Conservation (phyloP, 2,113 vertebrate genomes). For the Phodopus roborovskii region DNA sequence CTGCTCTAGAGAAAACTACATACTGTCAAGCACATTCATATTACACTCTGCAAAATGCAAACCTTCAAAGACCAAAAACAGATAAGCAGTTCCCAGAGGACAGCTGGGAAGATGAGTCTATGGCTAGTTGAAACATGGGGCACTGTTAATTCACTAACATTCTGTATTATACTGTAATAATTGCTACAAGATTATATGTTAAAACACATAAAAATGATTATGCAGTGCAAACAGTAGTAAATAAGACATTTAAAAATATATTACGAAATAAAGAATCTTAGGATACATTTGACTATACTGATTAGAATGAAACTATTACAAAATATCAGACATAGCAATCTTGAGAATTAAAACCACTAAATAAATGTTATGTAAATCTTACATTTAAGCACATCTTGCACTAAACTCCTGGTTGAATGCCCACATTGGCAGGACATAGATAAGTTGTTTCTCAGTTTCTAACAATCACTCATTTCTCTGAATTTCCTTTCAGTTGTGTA, state of each 20-base stretch:
- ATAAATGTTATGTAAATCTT: background rate
- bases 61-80: constrained; percentile 4
- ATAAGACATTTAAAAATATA: background rate
- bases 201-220: background rate
- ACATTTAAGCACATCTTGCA: background rate
- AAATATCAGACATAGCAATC: background rate
- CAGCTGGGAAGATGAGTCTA: background rate
- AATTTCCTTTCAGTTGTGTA: background rate
- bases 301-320: background rate
- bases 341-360: constrained; percentile 32
- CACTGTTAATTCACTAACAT: background rate
- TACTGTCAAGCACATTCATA: background rate
- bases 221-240: background rate
- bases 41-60: background rate
- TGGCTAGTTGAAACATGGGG: background rate
- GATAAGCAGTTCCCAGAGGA: background rate
- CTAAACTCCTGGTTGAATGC: background rate
- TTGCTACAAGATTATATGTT: background rate
- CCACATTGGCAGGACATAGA: background rate
- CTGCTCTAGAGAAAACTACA: background rate
- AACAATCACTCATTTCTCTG: background rate
- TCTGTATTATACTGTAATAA: background rate
- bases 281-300: background rate
- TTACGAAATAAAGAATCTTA: background rate
- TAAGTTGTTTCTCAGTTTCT: background rate